A percentile compares a stretch with the other conserved stretches of the same genome.
Evolutionary conservation across 2,797 vertebrate species (phyloP).

Genomic region (Carapus acus): DNA sequence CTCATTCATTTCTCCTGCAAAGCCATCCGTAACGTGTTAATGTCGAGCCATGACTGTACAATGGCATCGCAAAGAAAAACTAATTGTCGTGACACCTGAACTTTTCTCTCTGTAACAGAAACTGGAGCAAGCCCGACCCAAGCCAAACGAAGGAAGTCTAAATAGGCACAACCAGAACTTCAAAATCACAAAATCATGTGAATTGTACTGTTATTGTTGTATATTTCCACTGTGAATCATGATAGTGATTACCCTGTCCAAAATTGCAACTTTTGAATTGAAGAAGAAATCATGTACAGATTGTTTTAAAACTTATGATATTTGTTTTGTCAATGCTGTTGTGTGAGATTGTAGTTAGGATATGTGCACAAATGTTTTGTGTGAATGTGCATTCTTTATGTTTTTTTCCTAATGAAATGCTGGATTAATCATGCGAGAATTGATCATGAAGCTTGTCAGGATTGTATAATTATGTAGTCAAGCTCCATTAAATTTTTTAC

Average conservation of each 20-base stretch:
- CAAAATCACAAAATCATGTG: slow-evolving; percentile 74
- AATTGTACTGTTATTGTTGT: slow-evolving; percentile 88
- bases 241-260: slow-evolving; percentile 74
- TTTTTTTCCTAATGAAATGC: slow-evolving; percentile 65
- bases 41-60: background rate
- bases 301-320: slow-evolving; percentile 77
- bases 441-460: slow-evolving; percentile 65
- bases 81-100: too few species aligned
- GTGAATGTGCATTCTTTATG: slow-evolving; percentile 65
- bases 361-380: slow-evolving; percentile 64
- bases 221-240: slow-evolving; percentile 75
- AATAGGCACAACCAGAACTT: slow-evolving; percentile 76
- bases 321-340: slow-evolving; percentile 67
- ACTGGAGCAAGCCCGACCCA: slow-evolving; percentile 90
- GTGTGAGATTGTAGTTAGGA: slow-evolving; percentile 72
- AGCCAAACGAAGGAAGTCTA: slow-evolving; percentile 99
- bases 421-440: slow-evolving; percentile 75
- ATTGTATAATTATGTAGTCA: slow-evolving; percentile 75
- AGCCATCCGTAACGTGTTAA: background rate
- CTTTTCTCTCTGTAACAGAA: slow-evolving; percentile 66
- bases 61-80: background rate
- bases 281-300: slow-evolving; percentile 84
- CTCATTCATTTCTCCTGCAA: background rate
- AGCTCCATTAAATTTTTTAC: slow-evolving; percentile 77
- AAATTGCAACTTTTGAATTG: slow-evolving; percentile 57